Evolutionary conservation across 2,797 vertebrate species (phyloP).

Genomic region (Erpetoichthys calabaricus): DNA sequence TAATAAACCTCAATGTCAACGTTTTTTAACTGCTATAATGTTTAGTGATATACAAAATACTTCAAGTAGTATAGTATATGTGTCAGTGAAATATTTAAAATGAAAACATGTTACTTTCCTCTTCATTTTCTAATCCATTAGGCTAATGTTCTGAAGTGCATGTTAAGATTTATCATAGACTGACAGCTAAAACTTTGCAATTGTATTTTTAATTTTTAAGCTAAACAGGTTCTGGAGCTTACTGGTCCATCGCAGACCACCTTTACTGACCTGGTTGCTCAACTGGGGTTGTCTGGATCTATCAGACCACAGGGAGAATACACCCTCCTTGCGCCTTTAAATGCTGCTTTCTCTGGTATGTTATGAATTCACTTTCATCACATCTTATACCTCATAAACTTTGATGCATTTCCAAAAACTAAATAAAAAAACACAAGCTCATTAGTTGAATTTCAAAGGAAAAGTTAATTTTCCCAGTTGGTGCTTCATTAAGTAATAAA

Average conservation of each 20-base stretch:
- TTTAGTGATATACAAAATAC: too few species aligned
- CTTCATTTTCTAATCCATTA: too few species aligned
- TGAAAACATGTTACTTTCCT: too few species aligned
- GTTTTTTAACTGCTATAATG: too few species aligned
- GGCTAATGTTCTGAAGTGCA: too few species aligned
- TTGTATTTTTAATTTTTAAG: conserved; percentile 38
- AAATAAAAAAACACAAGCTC: neutral
- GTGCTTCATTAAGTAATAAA: too few species aligned
- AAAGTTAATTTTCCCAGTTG: too few species aligned
- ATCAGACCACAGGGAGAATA: conserved; percentile 68
- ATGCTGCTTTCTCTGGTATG: conserved; percentile 75
- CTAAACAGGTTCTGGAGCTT: conserved; percentile 84
- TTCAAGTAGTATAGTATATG: too few species aligned
- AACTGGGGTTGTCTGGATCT: conserved; percentile 62
- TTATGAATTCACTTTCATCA: conserved; percentile 3
- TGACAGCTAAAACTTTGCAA: too few species aligned
- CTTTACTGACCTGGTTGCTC: conserved; percentile 73
- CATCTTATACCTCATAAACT: neutral
- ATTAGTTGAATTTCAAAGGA: neutral
- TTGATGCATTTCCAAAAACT: neutral
- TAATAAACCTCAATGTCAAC: too few species aligned
- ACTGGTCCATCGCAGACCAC: conserved; percentile 64
- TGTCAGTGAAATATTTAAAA: too few species aligned
- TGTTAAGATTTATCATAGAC: too few species aligned
- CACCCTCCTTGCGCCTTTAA: conserved; percentile 79